Percentiles rank a stretch among this genome's conserved stretches.
phyloP scores from a whole-genome alignment of 2,888 invertebrate species.

The Acrocera orbiculus region DNA sequence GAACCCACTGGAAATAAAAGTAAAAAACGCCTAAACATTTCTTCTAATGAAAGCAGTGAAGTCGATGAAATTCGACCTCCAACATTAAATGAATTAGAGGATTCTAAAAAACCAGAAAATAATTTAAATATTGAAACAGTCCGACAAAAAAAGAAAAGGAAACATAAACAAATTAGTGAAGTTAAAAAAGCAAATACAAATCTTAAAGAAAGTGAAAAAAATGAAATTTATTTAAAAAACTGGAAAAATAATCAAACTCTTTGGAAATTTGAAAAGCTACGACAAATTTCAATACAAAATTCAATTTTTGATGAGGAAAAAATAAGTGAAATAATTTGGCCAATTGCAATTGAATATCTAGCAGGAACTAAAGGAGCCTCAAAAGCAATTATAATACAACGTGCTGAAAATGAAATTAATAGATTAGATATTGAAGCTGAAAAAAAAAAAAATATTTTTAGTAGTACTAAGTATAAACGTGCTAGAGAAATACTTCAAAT shows the following conservation, averaged over 20 bases:
- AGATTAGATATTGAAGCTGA: slow-evolving; percentile 34
- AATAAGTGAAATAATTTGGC: slow-evolving; percentile 45
- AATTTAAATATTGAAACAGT: slow-evolving; percentile 37
- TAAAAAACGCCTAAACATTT: too few species aligned
- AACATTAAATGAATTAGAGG: slow-evolving; percentile 22
- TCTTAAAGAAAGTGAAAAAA: slow-evolving; percentile 40
- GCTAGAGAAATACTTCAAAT: slow-evolving; percentile 4
- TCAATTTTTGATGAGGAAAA: slow-evolving; percentile 44
- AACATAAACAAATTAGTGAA: slow-evolving; percentile 37
- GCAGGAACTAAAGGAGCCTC: slow-evolving; percentile 50
- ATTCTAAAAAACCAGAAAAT: slow-evolving; percentile 26
- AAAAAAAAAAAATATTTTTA: slow-evolving; percentile 12
- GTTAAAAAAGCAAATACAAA: slow-evolving; percentile 36
- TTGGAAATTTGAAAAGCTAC: slow-evolving; percentile 68
- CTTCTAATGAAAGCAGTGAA: too few species aligned
- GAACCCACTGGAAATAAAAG: too few species aligned
- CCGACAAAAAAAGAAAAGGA: slow-evolving; percentile 46
- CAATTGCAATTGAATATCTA: slow-evolving; percentile 50
- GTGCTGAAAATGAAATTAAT: slow-evolving; percentile 46
- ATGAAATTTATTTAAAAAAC: slow-evolving; percentile 47
- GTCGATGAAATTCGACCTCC: slow-evolving; percentile 20
- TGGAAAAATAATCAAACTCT: slow-evolving; percentile 52
- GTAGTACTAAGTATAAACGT: slow-evolving; percentile 1
- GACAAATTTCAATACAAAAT: slow-evolving; percentile 58
- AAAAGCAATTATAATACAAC: slow-evolving; percentile 40